These are phyloP conservation scores for Amaurobius ferox DNA, from an alignment of 2,888 invertebrate species.

Conservation along the genomic window DNA sequence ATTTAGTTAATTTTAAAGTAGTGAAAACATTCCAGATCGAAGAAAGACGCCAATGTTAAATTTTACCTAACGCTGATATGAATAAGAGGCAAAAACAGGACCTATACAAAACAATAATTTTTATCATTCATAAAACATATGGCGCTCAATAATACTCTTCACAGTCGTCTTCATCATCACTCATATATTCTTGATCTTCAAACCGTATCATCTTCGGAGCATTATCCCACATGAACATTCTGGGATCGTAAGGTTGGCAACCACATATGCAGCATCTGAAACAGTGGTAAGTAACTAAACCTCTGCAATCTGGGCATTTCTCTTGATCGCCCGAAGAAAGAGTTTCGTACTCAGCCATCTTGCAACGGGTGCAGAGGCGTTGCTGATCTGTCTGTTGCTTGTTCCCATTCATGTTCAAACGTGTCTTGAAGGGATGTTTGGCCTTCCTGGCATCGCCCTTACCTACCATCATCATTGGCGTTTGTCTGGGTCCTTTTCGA, in stretches of 20 bases:
- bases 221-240: background rate
- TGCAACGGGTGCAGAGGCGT: background rate
- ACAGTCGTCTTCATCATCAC: background rate
- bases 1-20: too few relatives aligned
- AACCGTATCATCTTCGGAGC: too few relatives aligned
- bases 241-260: background rate
- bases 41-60: too few relatives aligned
- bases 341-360: background rate
- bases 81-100: too few relatives aligned
- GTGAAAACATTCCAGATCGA: too few relatives aligned
- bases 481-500: background rate
- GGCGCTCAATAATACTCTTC: too few relatives aligned
- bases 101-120: too few relatives aligned
- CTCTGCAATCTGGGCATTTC: background rate
- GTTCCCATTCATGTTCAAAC: background rate
- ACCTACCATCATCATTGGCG: background rate
- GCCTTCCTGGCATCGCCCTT: background rate
- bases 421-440: background rate
- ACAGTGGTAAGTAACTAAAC: background rate
- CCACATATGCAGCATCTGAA: background rate
- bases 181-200: background rate
- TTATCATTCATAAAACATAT: too few relatives aligned
- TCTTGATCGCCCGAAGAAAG: background rate
- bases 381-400: background rate
- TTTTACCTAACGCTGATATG: too few relatives aligned